Conservation (phyloP, 35 echinoderm and acorn worm genomes). For the Holothuria glaberrima region DNA sequence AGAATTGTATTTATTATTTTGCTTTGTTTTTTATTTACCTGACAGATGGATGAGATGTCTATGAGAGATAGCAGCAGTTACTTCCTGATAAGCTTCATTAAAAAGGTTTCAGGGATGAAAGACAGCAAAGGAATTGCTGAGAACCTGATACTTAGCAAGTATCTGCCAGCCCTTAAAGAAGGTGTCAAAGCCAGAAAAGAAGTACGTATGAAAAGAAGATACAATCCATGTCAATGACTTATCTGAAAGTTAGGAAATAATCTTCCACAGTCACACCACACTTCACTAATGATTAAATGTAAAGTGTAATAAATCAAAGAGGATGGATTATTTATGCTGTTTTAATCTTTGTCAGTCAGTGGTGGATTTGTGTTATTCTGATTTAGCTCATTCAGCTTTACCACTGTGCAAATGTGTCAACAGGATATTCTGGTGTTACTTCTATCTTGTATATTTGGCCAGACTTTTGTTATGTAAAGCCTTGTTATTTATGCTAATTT, state of each 20-base stretch:
- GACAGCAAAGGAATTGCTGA: slow-evolving; percentile 20
- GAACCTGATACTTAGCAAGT: slow-evolving; percentile 66
- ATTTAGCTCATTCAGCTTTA: neutral
- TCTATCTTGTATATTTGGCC: too few relatives aligned
- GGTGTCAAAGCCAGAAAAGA: slow-evolving; percentile 79
- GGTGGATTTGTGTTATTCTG: neutral
- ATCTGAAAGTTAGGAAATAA: neutral
- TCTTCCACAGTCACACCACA: neutral
- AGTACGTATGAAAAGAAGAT: too few relatives aligned
- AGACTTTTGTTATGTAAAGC: too few relatives aligned
- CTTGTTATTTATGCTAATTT: too few relatives aligned
- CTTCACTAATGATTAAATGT: neutral
- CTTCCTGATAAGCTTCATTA: slow-evolving; percentile 63
- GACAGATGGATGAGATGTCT: slow-evolving; percentile 92
- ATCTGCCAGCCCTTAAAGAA: slow-evolving; percentile 81
- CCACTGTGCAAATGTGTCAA: too few relatives aligned
- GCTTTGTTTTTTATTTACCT: neutral
- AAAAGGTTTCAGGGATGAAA: slow-evolving; percentile 23
- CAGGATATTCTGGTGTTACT: too few relatives aligned
- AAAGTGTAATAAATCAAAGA: neutral
- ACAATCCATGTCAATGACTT: too few relatives aligned
- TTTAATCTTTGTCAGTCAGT: neutral
- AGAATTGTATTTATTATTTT: too few relatives aligned
- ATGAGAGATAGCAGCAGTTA: slow-evolving; percentile 79
- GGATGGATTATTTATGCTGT: neutral